Evolutionary conservation across 2,888 invertebrate genomes (phyloP).

Genomic region (Leucozona laternaria): DNA sequence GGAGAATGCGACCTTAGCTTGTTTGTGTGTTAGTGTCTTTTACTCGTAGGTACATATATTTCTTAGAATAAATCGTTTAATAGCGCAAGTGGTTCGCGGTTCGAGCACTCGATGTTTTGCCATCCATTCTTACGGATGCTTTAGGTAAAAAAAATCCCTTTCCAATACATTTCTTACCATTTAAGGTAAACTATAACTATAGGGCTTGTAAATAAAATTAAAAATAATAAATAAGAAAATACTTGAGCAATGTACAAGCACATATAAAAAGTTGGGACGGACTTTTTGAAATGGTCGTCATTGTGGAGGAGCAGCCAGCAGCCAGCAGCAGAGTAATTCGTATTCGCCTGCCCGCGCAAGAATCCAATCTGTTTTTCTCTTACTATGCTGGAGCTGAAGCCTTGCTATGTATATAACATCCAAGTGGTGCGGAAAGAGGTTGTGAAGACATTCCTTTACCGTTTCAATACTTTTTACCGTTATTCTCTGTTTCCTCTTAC

Average conservation of each 20-base stretch:
- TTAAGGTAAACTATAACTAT: constrained; percentile 28
- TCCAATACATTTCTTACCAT: neutral
- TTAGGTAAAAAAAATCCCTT: constrained; percentile 4
- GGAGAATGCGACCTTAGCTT: constrained; percentile 3
- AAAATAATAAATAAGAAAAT: constrained; percentile 39
- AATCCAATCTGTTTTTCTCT: constrained; percentile 56
- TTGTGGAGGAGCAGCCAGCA: constrained; percentile 4
- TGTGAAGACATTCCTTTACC: constrained; percentile 64
- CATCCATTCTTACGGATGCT: constrained; percentile 14
- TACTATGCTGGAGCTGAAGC: neutral
- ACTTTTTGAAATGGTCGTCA: constrained; percentile 64
- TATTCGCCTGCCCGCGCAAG: constrained; percentile 34
- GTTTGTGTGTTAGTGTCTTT: constrained; percentile 12
- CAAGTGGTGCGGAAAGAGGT: constrained; percentile 47
- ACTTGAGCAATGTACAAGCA: constrained; percentile 30
- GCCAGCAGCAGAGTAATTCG: constrained; percentile 15
- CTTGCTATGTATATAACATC: constrained; percentile 36
- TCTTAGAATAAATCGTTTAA: constrained; percentile 40
- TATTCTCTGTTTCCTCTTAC: constrained; percentile 33
- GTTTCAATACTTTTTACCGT: constrained; percentile 23
- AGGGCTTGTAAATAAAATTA: constrained; percentile 22
- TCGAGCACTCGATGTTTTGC: neutral
- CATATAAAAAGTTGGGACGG: constrained; percentile 56
- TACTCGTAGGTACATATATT: constrained; percentile 10
- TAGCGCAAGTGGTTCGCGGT: constrained; percentile 54